phyloP scores from a whole-genome alignment of 2,113 vertebrate species.

The Paradoxurus hermaphroditus region DNA sequence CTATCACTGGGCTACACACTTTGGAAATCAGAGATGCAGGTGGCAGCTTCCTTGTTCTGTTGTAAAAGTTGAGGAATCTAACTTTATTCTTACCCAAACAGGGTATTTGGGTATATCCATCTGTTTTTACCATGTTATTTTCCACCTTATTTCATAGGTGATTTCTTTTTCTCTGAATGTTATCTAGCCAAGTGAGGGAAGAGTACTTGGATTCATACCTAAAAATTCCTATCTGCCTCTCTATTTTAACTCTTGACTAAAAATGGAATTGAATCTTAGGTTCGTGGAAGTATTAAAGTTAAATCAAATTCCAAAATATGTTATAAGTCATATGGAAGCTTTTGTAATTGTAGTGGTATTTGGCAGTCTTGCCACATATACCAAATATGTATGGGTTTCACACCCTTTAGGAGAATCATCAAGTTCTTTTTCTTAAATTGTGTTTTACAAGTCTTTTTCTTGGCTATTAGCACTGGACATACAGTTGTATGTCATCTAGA shows the following conservation, averaged over 20 bases:
- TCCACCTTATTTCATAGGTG: not conserved
- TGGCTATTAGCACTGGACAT: not conserved
- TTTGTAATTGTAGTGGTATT: not conserved
- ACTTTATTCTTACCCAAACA: not conserved
- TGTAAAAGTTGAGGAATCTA: not conserved
- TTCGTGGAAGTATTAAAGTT: not conserved
- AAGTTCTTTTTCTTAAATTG: not conserved
- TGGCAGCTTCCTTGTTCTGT: not conserved
- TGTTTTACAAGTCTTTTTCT: slow-evolving; percentile 19
- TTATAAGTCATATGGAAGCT: not conserved
- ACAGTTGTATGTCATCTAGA: not conserved
- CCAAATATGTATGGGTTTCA: not conserved
- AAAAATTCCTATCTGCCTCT: not conserved
- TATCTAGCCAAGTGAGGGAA: not conserved
- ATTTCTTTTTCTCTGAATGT: not conserved
- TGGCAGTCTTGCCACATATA: not conserved
- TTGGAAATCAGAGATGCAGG: not conserved
- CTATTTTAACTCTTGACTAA: not conserved
- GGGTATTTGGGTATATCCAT: not conserved
- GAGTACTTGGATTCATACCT: not conserved
- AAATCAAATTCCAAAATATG: not conserved
- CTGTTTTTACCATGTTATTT: not conserved
- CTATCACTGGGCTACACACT: not conserved
- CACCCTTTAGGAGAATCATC: not conserved
- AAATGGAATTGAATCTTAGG: not conserved